Evolutionary conservation across 2,888 invertebrate species (phyloP).

Genomic region (Apotomis betuletana): DNA sequence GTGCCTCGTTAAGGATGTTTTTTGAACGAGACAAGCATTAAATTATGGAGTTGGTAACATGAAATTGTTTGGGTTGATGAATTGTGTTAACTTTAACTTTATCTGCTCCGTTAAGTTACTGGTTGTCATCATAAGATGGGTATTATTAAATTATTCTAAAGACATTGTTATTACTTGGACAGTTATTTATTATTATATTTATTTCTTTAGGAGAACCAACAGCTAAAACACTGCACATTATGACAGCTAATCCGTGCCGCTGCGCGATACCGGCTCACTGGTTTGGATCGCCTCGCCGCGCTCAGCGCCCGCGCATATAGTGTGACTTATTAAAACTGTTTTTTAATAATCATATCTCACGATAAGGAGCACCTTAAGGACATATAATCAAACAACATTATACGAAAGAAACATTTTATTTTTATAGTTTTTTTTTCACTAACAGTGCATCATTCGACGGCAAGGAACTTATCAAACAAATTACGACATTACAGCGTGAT

Average conservation of each 20-base stretch:
- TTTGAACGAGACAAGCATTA: slow-evolving; percentile 24
- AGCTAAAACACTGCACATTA: too few species aligned
- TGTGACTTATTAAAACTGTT: too few species aligned
- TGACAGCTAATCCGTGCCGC: too few species aligned
- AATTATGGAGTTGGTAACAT: slow-evolving; percentile 23
- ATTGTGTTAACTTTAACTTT: slow-evolving; percentile 21
- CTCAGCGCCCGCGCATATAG: too few species aligned
- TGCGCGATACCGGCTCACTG: too few species aligned
- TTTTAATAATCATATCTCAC: background rate
- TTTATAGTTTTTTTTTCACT: slow-evolving; percentile 69
- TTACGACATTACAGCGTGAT: slow-evolving; percentile 65
- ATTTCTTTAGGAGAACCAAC: too few species aligned
- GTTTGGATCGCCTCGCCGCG: too few species aligned
- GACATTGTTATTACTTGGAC: too few species aligned
- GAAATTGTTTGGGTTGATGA: slow-evolving; percentile 38
- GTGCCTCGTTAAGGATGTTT: slow-evolving; percentile 41
- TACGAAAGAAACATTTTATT: slow-evolving; percentile 81
- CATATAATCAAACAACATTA: slow-evolving; percentile 53
- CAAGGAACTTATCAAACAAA: slow-evolving; percentile 59
- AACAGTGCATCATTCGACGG: slow-evolving; percentile 74
- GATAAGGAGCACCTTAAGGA: background rate
- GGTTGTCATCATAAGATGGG: background rate
- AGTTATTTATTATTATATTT: too few species aligned
- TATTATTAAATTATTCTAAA: background rate
- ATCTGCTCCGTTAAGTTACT: background rate